Evolutionary conservation across 1,140 invertebrate species (phyloP), one percentile per base, ranked within the genome.

Genomic region (Bombus sibiricus): DNA sequence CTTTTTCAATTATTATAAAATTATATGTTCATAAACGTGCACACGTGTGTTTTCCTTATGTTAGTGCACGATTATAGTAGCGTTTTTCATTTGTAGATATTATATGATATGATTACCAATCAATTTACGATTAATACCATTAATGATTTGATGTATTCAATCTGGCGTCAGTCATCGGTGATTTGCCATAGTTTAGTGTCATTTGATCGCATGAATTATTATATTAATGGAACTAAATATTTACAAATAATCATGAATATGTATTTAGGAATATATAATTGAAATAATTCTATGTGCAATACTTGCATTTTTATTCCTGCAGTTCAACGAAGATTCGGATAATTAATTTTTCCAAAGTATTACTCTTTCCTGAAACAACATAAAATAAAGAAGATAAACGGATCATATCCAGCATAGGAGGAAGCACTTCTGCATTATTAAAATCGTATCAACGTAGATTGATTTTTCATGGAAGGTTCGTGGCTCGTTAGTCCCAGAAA

Each of bases 371-470:
- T 66, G 12, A 32, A 64, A 1, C 15, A 53, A 71, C 34, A 43
- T 6, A 22, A 37, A 75, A 74, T 41, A 3, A 53, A 66, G 25
- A 43, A 5, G 32, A 12, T 68, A 69, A 83, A 62, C 25, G 57
- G 28, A 41, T 68, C 43, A 43, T 81, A 81, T 64, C 13, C 13
- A 18, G 6, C 34, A 34, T 28, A 57, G 69, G 25, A 59, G 64
- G 22, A 34, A 28, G 64, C 37, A 78, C 39, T 59, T 83, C n/a
- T 4, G 43, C 39, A 22, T 71, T 78, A 78, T 78, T 71, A 78
- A 43, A 83, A 78, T 78, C 82, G 39, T 64, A 83, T 77, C 32
- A 75, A 66, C 43, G 59, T 83, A 53, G 59, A 75, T 34, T 53
- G 41, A 66, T 83, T 68, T 75, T 83, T 41, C 72, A 10, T 34